Conservation (phyloP, 2,113 vertebrate species). For the Cynocephalus volans region DNA sequence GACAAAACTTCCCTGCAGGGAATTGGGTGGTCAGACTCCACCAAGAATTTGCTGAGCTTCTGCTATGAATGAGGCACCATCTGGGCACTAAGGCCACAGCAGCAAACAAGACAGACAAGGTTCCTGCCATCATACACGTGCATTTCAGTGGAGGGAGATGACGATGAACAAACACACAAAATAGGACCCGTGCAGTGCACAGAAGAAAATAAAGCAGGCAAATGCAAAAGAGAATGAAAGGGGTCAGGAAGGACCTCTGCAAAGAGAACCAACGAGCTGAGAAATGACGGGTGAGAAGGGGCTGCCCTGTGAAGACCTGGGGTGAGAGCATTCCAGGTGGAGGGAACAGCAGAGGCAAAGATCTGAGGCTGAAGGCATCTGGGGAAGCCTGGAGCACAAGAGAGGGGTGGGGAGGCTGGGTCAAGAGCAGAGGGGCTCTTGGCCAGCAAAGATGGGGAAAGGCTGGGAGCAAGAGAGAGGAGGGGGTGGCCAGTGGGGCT, state of each 20-base stretch:
- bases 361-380: background rate
- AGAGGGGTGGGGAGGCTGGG: background rate
- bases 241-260: background rate
- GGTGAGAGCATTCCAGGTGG: background rate
- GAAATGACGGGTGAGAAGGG: background rate
- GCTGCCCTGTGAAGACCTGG: background rate
- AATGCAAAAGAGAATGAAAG: rapidly evolving
- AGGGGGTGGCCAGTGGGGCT: rapidly evolving
- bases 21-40: background rate
- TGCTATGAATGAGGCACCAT: rapidly evolving
- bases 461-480: background rate
- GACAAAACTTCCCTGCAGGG: rapidly evolving
- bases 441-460: background rate
- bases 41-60: too few relatives aligned
- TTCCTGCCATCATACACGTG: background rate
- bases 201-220: background rate
- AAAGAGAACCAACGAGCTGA: background rate
- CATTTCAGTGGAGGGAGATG: background rate
- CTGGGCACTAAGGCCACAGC: background rate
- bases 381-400: background rate
- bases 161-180: too few relatives aligned
- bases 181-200: rapidly evolving
- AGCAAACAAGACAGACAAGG: background rate
- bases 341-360: background rate
- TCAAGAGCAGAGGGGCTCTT: background rate